These are phyloP conservation scores for Tychaedon coryphoeus DNA, from an alignment of 2,113 vertebrate genomes.

Conservation along the genomic window DNA sequence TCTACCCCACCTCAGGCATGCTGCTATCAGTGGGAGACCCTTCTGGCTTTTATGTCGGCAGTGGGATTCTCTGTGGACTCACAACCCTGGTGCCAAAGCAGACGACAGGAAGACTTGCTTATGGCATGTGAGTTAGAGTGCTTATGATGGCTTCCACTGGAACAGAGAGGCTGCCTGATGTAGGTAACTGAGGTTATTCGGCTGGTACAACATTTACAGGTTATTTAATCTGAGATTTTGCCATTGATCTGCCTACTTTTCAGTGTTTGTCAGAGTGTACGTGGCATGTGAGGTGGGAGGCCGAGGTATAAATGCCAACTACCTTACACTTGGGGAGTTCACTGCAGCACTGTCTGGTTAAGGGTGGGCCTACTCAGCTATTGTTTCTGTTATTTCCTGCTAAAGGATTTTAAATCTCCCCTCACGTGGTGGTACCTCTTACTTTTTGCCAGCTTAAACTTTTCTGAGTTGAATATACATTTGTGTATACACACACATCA, in stretches of 20 bases:
- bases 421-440: background rate
- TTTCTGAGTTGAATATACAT: background rate
- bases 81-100: background rate
- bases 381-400: background rate
- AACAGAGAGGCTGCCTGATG: background rate
- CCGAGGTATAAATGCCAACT: accelerated
- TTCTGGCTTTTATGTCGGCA: accelerated
- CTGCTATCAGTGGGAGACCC: no score
- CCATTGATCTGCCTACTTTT: accelerated
- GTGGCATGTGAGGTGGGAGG: accelerated
- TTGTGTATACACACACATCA: background rate
- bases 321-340: accelerated
- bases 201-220: background rate
- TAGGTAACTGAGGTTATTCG: no score
- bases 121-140: accelerated
- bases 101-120: accelerated
- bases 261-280: accelerated
- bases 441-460: background rate
- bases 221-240: background rate
- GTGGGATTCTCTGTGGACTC: background rate
- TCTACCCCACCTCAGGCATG: no score
- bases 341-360: accelerated
- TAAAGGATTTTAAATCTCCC: background rate
- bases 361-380: no score
- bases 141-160: background rate